These are phyloP conservation scores for Decapterus maruadsi DNA, from an alignment of 2,797 vertebrate genomes.

Conservation along the genomic window DNA sequence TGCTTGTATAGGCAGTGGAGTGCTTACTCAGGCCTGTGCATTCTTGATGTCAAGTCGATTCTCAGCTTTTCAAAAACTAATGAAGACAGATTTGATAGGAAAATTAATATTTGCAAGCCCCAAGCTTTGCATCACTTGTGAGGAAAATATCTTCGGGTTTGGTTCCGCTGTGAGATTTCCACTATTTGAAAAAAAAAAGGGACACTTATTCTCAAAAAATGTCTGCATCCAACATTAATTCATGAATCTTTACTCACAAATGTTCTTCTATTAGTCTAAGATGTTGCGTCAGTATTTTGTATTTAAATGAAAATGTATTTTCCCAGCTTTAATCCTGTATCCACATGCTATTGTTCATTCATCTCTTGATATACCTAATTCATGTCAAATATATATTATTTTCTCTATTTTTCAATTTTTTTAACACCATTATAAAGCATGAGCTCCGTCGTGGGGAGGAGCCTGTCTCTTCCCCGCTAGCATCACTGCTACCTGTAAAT, in stretches of 20 bases:
- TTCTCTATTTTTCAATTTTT: too few relatives aligned
- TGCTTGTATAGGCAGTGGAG: slow-evolving; percentile 57
- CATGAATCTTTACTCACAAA: slow-evolving; percentile 10
- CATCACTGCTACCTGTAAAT: too few relatives aligned
- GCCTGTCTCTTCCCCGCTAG: too few relatives aligned
- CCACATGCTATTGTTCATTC: too few relatives aligned
- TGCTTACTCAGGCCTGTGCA: slow-evolving; percentile 47
- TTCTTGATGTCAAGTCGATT: slow-evolving; percentile 55
- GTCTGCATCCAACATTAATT: slow-evolving; percentile 29
- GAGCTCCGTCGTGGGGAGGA: too few relatives aligned
- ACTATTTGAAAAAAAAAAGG: slow-evolving; percentile 50
- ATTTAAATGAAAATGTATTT: background rate
- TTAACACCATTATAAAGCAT: too few relatives aligned
- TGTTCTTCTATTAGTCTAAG: slow-evolving; percentile 27
- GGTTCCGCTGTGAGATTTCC: slow-evolving; percentile 44
- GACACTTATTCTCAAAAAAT: slow-evolving; percentile 43
- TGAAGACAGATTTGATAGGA: slow-evolving; percentile 60
- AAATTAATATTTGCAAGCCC: slow-evolving; percentile 57
- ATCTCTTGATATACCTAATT: too few relatives aligned
- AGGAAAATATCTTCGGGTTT: slow-evolving; percentile 50
- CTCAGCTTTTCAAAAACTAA: slow-evolving; percentile 20
- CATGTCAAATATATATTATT: too few relatives aligned
- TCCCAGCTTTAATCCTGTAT: too few relatives aligned
- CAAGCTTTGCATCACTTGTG: slow-evolving; percentile 25
- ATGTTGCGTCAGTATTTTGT: background rate